These are phyloP conservation scores for Sitophilus oryzae DNA, from an alignment of 1,140 invertebrate species.

Conservation along the genomic window DNA sequence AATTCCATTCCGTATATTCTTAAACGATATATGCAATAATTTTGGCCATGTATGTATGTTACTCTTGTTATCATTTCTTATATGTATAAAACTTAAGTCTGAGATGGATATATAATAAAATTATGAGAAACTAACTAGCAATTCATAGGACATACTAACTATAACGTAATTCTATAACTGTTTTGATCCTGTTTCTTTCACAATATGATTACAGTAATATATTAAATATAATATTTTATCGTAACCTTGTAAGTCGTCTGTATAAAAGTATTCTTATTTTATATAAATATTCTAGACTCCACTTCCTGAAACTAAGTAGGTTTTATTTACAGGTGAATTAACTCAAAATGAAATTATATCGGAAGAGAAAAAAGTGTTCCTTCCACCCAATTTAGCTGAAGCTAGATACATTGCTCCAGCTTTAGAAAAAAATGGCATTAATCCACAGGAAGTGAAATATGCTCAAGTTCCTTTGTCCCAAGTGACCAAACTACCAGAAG, in stretches of 20 bases:
- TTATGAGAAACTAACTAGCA: no score
- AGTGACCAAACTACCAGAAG: constrained; percentile 7
- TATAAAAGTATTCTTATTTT: neutral
- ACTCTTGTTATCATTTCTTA: no score
- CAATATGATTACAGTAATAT: neutral
- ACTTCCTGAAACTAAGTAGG: no score
- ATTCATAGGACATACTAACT: no score
- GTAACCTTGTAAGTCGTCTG: neutral
- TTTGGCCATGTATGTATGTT: no score
- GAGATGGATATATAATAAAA: no score
- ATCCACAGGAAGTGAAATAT: constrained; percentile 17
- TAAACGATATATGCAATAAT: no score
- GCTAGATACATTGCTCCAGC: constrained; percentile 8
- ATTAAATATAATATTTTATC: neutral
- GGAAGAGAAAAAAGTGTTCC: neutral
- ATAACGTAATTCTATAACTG: no score
- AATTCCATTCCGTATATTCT: no score
- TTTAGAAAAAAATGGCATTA: constrained; percentile 17
- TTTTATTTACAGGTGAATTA: constrained; percentile 11
- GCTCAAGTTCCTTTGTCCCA: constrained; percentile 18
- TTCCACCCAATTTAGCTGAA: neutral
- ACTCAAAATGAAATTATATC: constrained; percentile 12
- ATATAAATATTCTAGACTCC: neutral
- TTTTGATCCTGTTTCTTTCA: neutral
- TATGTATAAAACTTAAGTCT: no score